phyloP scores from a whole-genome alignment of 1,140 invertebrate genomes.

The Cotesia chilonis region DNA sequence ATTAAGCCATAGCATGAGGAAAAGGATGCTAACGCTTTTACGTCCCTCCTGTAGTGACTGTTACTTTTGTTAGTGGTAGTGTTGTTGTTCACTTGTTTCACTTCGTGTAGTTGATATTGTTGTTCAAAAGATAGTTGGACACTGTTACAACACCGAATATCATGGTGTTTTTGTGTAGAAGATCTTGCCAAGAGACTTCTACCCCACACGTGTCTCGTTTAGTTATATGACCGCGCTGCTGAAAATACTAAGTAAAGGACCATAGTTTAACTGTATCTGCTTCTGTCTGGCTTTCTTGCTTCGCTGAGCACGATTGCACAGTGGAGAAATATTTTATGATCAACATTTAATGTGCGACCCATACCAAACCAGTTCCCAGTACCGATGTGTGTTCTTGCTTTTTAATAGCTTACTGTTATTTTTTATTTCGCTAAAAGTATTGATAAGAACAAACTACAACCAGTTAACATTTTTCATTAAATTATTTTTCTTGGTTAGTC shows the following conservation, averaged over 20 bases:
- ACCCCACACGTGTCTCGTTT: conserved; percentile 5
- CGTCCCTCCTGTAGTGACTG: not conserved
- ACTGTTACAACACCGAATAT: not conserved
- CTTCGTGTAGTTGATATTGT: not conserved
- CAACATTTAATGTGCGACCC: not conserved
- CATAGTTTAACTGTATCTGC: not conserved
- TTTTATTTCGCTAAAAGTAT: too few relatives aligned
- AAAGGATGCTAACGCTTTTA: not conserved
- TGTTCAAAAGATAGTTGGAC: too few relatives aligned
- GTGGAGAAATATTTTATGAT: conserved; percentile 3
- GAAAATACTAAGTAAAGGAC: not conserved
- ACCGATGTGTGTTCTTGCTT: too few relatives aligned
- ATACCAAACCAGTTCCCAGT: not conserved
- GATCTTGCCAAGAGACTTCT: conserved; percentile 4
- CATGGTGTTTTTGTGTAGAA: not conserved
- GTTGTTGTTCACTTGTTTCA: not conserved
- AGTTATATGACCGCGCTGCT: conserved; percentile 5
- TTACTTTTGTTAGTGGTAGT: not conserved
- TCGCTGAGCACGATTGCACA: not conserved
- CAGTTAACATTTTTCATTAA: too few relatives aligned
- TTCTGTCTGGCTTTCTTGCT: too few relatives aligned
- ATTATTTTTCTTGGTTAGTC: too few relatives aligned
- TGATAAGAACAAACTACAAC: too few relatives aligned
- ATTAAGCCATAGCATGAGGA: conserved; percentile 36
- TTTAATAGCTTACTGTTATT: too few relatives aligned